Conservation (phyloP, 23 tunicate species). For the Halocynthia aurantium region DNA sequence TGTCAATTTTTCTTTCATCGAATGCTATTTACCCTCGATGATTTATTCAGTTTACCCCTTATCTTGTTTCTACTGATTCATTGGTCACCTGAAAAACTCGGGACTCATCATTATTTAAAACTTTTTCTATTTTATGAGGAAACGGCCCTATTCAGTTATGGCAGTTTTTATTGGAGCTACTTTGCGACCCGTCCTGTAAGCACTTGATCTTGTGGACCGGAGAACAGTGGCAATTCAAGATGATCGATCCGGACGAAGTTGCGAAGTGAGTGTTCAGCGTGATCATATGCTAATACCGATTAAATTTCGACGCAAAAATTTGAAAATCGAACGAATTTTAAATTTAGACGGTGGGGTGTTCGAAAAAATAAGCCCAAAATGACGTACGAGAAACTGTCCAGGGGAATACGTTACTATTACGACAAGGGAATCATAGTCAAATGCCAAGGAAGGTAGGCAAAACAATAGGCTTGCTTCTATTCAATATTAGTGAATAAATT, state of each 20-base stretch:
- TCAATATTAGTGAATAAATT: not conserved
- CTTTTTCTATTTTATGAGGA: slow-evolving; percentile 8
- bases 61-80: not conserved
- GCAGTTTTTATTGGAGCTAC: slow-evolving; percentile 76
- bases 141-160: slow-evolving; percentile 89
- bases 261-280: slow-evolving; percentile 38
- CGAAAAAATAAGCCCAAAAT: slow-evolving; percentile 88
- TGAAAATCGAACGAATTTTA: too few species aligned
- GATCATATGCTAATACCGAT: not conserved
- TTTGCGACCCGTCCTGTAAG: slow-evolving; percentile 80
- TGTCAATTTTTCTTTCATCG: not conserved
- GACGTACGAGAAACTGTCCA: slow-evolving; percentile 87
- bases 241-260: slow-evolving; percentile 94
- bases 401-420: slow-evolving; percentile 88
- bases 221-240: slow-evolving; percentile 85
- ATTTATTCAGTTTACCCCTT: too few species aligned
- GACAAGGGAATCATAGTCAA: slow-evolving; percentile 88
- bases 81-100: not conserved
- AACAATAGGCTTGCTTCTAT: not conserved
- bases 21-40: too few species aligned
- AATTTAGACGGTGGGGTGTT: slow-evolving; percentile 72
- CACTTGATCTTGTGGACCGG: slow-evolving; percentile 88
- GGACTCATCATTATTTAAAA: not conserved
- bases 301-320: too few species aligned
- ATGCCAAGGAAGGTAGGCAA: slow-evolving; percentile 70